Percentiles rank a stretch among this genome's conserved stretches.
Conservation (phyloP, 2,797 vertebrate species). For the Pitangus sulphuratus region DNA sequence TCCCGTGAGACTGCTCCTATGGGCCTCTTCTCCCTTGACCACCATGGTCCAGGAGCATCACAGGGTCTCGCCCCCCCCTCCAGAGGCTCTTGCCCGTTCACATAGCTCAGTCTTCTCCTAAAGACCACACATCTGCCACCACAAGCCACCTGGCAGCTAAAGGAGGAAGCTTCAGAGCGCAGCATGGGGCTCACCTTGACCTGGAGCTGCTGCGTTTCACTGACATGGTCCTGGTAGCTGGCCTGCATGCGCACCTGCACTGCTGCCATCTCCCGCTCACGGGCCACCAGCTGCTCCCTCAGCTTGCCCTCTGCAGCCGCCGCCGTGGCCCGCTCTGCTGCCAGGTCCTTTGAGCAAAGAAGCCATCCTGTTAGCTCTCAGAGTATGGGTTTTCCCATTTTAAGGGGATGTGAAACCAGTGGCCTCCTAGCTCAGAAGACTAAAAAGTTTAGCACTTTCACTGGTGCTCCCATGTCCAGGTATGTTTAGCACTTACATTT, state of each 20-base stretch:
- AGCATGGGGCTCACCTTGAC: constrained; percentile 80
- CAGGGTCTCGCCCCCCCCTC: accelerated
- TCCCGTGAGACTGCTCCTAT: background rate
- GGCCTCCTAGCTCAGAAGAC: background rate
- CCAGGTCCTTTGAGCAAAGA: constrained; percentile 82
- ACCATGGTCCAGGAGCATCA: accelerated
- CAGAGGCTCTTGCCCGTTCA: accelerated
- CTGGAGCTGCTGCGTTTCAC: constrained; percentile 89
- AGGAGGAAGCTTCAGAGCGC: background rate
- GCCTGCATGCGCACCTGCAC: constrained; percentile 93
- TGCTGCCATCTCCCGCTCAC: constrained; percentile 86
- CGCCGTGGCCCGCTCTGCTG: constrained; percentile 86
- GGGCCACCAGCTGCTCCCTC: constrained; percentile 87
- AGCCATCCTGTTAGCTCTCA: background rate
- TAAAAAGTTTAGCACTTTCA: background rate
- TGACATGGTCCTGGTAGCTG: constrained; percentile 90
- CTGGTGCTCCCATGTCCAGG: background rate
- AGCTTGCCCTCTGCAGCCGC: constrained; percentile 82
- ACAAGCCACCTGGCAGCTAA: background rate
- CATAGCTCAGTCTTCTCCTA: background rate
- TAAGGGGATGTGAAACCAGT: background rate
- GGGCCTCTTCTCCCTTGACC: accelerated
- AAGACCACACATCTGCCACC: background rate
- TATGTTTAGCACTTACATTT: background rate
- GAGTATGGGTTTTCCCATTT: background rate